These are phyloP conservation scores for Oryctes rhinoceros DNA, from an alignment of 1,140 invertebrate species.

Conservation along the genomic window DNA sequence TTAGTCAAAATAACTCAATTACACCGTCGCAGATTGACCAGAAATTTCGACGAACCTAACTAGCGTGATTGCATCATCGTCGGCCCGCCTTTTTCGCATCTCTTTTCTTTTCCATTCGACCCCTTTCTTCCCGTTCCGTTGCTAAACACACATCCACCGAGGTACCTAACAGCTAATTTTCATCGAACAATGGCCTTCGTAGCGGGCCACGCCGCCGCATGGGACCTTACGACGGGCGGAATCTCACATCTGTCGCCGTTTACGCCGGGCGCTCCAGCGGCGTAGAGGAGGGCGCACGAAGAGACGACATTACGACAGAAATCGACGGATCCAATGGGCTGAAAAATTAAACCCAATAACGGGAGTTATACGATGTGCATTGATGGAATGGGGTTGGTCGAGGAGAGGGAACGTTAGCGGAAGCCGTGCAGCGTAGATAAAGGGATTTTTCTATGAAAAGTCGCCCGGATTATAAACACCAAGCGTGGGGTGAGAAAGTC, in stretches of 20 bases:
- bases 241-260: slow-evolving; percentile 6
- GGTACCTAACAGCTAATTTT: background rate
- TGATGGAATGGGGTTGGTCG: background rate
- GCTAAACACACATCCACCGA: background rate
- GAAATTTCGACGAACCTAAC: too few species aligned
- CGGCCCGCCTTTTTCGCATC: too few species aligned
- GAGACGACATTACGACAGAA: background rate
- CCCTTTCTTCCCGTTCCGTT: too few species aligned
- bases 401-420: too few species aligned
- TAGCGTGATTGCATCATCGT: too few species aligned
- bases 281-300: background rate
- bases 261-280: background rate
- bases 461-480: background rate
- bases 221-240: background rate
- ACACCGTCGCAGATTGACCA: too few species aligned
- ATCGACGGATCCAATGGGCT: slow-evolving; percentile 12
- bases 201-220: background rate
- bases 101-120: too few species aligned
- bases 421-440: background rate
- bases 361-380: background rate
- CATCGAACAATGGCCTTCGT: background rate
- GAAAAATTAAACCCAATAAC: slow-evolving; percentile 8
- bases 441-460: background rate
- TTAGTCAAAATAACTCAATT: too few species aligned
- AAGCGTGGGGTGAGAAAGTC: too few species aligned